Percentiles rank a stretch among this genome's conserved stretches.
These are phyloP conservation scores for Odontamblyopus lacepedii DNA, from an alignment of 2,797 vertebrate species.

Conservation along the genomic window DNA sequence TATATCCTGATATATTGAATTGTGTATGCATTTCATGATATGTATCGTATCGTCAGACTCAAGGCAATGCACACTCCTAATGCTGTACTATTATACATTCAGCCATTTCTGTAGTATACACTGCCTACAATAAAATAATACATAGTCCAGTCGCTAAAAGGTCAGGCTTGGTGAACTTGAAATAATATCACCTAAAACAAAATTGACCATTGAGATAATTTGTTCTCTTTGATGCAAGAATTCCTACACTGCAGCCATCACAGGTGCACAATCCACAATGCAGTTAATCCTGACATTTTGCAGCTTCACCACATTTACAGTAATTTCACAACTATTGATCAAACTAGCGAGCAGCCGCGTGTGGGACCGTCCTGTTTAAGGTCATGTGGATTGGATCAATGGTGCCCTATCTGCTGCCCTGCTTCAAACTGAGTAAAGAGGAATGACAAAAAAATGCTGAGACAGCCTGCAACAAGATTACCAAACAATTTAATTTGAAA, in stretches of 20 bases:
- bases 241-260: not conserved
- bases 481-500: not conserved
- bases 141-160: too few relatives aligned
- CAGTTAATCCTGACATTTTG: not conserved
- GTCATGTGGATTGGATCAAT: slow-evolving; percentile 2
- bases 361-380: not conserved
- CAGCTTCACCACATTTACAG: not conserved
- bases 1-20: too few relatives aligned
- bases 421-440: not conserved
- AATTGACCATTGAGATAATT: not conserved
- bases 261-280: not conserved
- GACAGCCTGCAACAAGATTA: not conserved
- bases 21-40: too few relatives aligned
- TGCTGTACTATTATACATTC: too few relatives aligned
- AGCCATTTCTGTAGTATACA: too few relatives aligned
- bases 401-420: not conserved
- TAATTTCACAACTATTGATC: not conserved
- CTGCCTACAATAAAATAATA: too few relatives aligned
- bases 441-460: not conserved
- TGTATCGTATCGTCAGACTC: too few relatives aligned
- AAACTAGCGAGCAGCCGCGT: not conserved
- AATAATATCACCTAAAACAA: too few relatives aligned
- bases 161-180: too few relatives aligned
- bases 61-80: too few relatives aligned
- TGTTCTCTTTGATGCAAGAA: not conserved